These are phyloP conservation scores for Balearica regulorum DNA, from an alignment of 2,797 vertebrate species.

Conservation along the genomic window DNA sequence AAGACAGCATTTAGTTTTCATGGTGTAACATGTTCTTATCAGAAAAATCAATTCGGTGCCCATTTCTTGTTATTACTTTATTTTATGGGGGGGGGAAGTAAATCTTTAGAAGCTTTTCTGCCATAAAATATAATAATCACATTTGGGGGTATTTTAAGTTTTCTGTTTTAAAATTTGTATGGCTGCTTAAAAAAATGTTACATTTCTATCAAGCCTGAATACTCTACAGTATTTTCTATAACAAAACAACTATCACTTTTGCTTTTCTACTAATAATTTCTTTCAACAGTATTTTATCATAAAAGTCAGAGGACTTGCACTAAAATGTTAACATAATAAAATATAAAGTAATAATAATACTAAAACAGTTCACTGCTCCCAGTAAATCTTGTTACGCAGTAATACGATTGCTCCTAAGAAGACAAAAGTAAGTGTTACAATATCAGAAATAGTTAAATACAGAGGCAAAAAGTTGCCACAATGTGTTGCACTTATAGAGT, in stretches of 20 bases:
- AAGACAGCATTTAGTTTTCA: background rate
- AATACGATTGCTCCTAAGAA: background rate
- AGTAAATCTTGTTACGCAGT: background rate
- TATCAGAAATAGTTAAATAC: constrained; percentile 42
- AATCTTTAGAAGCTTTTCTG: constrained; percentile 34
- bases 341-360: constrained; percentile 43
- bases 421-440: constrained; percentile 2
- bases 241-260: constrained; percentile 32
- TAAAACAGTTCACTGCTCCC: background rate
- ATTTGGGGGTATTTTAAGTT: background rate
- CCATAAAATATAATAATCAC: constrained; percentile 1
- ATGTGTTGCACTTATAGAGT: constrained; percentile 41
- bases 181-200: constrained; percentile 32
- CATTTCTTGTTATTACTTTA: constrained; percentile 41
- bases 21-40: background rate
- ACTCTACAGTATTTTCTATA: background rate
- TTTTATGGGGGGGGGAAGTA: background rate
- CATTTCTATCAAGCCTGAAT: constrained; percentile 23
- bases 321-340: constrained; percentile 50
- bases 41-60: constrained; percentile 43
- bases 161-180: constrained; percentile 6
- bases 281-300: constrained; percentile 56
- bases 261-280: constrained; percentile 41
- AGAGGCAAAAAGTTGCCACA: constrained; percentile 21
- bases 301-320: constrained; percentile 26